Evolutionary conservation across 2,113 vertebrate genomes (phyloP).

Genomic region (Gallinago undulata): DNA sequence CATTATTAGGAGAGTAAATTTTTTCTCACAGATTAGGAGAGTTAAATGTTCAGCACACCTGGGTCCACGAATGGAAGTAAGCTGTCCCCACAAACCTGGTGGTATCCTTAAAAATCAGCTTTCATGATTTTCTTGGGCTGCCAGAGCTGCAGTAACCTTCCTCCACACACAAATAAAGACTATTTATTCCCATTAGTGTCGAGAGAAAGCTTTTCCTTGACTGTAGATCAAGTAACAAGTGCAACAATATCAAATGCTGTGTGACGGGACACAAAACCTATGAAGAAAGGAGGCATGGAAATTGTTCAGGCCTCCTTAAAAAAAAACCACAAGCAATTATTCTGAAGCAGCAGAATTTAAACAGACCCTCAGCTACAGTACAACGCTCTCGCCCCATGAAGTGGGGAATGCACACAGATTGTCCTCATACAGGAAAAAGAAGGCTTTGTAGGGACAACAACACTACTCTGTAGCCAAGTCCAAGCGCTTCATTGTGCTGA

Average conservation of each 20-base stretch:
- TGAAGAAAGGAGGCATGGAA: no score
- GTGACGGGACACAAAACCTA: neutral
- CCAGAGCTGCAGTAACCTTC: neutral
- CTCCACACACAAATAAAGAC: neutral
- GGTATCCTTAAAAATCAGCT: neutral
- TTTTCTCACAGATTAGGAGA: neutral
- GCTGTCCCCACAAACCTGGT: neutral
- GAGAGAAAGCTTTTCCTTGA: neutral
- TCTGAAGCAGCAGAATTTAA: neutral
- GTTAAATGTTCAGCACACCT: neutral
- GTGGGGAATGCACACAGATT: neutral
- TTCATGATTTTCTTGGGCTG: neutral
- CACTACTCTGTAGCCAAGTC: neutral
- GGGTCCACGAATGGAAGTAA: neutral
- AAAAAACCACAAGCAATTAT: neutral
- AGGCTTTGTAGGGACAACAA: neutral
- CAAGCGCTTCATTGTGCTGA: neutral
- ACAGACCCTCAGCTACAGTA: neutral
- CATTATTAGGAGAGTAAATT: accelerated
- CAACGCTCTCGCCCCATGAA: neutral
- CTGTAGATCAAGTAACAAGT: neutral
- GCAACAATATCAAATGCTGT: neutral
- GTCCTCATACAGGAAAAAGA: neutral
- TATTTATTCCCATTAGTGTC: neutral
- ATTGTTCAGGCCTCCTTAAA: no score